phyloP scores from a whole-genome alignment of 2,888 invertebrate species.

The Euclidia mi region DNA sequence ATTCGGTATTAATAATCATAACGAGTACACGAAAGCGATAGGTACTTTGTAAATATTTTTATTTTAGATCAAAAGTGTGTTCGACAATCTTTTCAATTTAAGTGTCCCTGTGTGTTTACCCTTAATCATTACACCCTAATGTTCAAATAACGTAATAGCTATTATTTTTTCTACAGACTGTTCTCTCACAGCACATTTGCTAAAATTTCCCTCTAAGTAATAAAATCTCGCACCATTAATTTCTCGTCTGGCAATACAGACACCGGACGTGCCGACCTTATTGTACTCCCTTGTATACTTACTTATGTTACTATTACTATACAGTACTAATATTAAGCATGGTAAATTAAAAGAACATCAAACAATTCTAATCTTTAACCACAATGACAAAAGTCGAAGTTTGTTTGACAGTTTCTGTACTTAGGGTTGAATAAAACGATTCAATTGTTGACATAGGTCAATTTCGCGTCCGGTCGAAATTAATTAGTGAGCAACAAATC shows the following conservation, averaged over 20 bases:
- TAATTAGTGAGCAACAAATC: conserved; percentile 78
- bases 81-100: no score
- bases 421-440: conserved; percentile 31
- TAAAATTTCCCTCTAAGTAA: conserved; percentile 31
- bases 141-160: not conserved
- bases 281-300: conserved; percentile 68
- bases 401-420: conserved; percentile 11
- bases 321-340: conserved; percentile 38
- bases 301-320: conserved; percentile 65
- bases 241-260: conserved; percentile 46
- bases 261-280: conserved; percentile 75
- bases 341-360: conserved; percentile 3
- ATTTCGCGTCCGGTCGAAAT: conserved; percentile 75
- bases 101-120: no score
- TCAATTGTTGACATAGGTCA: conserved; percentile 69
- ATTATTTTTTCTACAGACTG: not conserved
- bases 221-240: conserved; percentile 59
- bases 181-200: conserved; percentile 7
- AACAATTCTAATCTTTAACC: conserved; percentile 31
- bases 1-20: no score
- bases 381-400: conserved; percentile 23
- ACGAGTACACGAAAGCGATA: no score
- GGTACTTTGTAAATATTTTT: no score
- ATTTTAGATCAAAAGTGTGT: no score
- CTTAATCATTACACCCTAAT: no score